These are phyloP conservation scores for Myotis vivesi DNA, from an alignment of 2,797 vertebrate genomes.

Conservation along the genomic window DNA sequence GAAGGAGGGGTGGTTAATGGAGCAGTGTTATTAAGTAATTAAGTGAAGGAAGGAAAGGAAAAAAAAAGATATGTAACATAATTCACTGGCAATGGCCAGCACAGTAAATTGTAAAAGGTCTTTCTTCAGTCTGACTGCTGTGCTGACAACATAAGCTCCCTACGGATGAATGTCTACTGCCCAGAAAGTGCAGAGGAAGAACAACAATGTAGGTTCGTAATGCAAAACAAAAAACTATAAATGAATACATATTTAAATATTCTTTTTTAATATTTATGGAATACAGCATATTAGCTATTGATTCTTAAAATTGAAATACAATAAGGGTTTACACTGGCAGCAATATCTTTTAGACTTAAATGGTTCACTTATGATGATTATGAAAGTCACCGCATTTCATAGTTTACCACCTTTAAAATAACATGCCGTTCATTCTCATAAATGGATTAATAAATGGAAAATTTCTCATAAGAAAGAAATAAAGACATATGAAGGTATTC, in stretches of 20 bases:
- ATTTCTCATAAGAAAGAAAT: neutral
- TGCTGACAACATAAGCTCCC: neutral
- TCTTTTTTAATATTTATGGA: neutral
- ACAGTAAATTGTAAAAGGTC: neutral
- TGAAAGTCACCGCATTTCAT: neutral
- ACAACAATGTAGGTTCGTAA: neutral
- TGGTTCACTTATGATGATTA: neutral
- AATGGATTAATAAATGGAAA: neutral
- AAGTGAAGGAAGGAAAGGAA: neutral
- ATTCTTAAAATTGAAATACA: neutral
- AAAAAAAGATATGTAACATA: neutral
- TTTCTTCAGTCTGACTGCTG: neutral
- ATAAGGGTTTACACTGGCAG: neutral
- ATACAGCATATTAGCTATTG: neutral
- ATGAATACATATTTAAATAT: neutral
- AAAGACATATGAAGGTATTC: neutral
- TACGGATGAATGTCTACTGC: neutral
- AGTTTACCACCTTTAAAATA: constrained; percentile 45
- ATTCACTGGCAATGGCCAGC: neutral
- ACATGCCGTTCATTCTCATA: neutral
- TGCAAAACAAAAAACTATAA: neutral
- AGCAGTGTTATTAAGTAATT: constrained; percentile 20
- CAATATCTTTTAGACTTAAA: neutral
- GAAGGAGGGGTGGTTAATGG: neutral
- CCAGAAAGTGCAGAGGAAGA: neutral